Evolutionary conservation across 2,113 vertebrate species (phyloP).

Genomic region (Dascyllus trimaculatus): DNA sequence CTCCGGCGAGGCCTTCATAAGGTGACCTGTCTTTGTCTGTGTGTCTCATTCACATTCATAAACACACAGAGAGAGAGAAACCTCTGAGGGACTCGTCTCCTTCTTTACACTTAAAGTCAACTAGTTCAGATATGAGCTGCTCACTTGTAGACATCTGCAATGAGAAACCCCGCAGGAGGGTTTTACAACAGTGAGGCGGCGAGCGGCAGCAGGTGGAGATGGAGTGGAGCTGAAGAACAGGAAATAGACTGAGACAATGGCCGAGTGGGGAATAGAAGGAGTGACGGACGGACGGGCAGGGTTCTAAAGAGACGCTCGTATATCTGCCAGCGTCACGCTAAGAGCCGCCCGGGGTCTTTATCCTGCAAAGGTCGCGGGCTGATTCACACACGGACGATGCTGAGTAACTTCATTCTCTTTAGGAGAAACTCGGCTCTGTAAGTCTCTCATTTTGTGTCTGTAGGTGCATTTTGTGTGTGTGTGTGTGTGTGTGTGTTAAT

Average conservation of each 20-base stretch:
- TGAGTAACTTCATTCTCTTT: constrained; percentile 3
- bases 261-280: not conserved
- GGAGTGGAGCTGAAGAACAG: not conserved
- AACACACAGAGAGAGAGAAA: not conserved
- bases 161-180: too few species aligned
- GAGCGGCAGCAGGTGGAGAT: not conserved
- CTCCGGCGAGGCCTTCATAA: not conserved
- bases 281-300: not conserved
- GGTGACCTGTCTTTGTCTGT: constrained; percentile 39
- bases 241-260: not conserved
- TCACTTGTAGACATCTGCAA: too few species aligned
- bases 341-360: constrained; percentile 41
- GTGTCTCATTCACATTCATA: not conserved
- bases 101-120: too few species aligned
- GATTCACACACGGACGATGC: constrained; percentile 29
- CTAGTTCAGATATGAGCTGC: too few species aligned
- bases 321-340: constrained; percentile 46
- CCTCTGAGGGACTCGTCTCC: not conserved
- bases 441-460: not conserved
- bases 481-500: not conserved
- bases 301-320: constrained; percentile 45
- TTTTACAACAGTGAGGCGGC: too few species aligned
- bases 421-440: not conserved
- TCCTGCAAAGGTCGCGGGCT: constrained; percentile 56
- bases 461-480: too few species aligned